phyloP scores from a whole-genome alignment of 2,113 vertebrate species.

The Acrocephalus kingi region DNA sequence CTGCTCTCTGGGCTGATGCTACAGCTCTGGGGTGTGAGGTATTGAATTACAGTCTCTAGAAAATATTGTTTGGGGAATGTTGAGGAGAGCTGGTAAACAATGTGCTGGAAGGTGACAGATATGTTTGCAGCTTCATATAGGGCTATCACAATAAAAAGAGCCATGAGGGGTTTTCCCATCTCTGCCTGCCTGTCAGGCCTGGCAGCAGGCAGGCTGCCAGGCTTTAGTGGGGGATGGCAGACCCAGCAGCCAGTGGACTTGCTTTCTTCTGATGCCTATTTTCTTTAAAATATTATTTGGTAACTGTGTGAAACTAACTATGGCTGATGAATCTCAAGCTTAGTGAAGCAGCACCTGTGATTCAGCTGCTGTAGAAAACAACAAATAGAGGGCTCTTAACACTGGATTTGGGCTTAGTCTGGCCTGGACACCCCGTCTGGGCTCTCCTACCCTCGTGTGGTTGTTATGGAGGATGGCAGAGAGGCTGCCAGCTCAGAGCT shows the following conservation, averaged over 20 bases:
- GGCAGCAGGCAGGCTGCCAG: not conserved
- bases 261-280: not conserved
- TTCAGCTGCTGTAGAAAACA: conserved; percentile 6
- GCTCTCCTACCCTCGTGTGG: not conserved
- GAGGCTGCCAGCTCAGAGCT: not conserved
- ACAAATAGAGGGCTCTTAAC: not conserved
- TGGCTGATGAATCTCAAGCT: not conserved
- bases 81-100: conserved; percentile 53
- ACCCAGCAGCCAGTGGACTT: not conserved
- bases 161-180: not conserved
- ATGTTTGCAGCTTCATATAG: conserved; percentile 33
- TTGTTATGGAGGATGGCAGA: not conserved
- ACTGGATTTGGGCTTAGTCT: not conserved
- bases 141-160: conserved; percentile 8
- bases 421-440: not conserved
- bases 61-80: conserved; percentile 51
- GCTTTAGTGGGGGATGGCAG: not conserved
- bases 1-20: conserved; percentile 1
- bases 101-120: conserved; percentile 46
- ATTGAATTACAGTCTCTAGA: conserved; percentile 25
- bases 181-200: not conserved
- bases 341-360: not conserved
- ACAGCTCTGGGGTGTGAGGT: not conserved
- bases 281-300: conserved; percentile 6
- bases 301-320: not conserved